These are phyloP conservation scores for Gallirallus australis DNA, from an alignment of 2,797 vertebrate species.

Conservation along the genomic window DNA sequence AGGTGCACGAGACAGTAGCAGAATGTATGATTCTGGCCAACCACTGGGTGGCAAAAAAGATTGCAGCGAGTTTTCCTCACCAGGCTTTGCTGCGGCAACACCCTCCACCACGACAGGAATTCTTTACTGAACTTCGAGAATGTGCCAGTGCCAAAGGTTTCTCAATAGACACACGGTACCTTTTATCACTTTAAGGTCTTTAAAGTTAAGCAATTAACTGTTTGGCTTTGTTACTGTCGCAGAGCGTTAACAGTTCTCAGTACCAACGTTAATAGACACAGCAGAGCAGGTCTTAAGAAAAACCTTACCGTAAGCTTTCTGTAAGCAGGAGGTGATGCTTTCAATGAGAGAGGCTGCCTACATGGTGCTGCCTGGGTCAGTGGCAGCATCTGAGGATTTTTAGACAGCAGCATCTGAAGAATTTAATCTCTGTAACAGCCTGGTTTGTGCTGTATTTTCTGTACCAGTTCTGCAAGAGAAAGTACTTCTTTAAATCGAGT, in stretches of 20 bases:
- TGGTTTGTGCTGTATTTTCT: not conserved
- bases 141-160: slow-evolving; percentile 87
- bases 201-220: not conserved
- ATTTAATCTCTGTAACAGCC: not conserved
- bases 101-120: slow-evolving; percentile 90
- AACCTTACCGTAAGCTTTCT: not conserved
- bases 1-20: slow-evolving; percentile 94
- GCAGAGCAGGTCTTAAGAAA: not conserved
- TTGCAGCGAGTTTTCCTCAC: slow-evolving; percentile 89
- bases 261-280: not conserved
- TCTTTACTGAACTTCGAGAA: slow-evolving; percentile 87
- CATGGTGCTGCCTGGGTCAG: not conserved
- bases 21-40: slow-evolving; percentile 99
- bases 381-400: not conserved
- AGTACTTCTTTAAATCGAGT: not conserved
- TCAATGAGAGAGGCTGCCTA: not conserved
- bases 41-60: slow-evolving; percentile 96
- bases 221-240: not conserved
- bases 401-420: not conserved
- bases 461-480: not conserved
- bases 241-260: not conserved
- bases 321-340: not conserved
- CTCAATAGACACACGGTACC: slow-evolving; percentile 88
- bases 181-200: not conserved
- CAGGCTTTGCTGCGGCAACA: slow-evolving; percentile 91